phyloP scores from a whole-genome alignment of 1,140 invertebrate species.

The Polypedilum pembai region DNA sequence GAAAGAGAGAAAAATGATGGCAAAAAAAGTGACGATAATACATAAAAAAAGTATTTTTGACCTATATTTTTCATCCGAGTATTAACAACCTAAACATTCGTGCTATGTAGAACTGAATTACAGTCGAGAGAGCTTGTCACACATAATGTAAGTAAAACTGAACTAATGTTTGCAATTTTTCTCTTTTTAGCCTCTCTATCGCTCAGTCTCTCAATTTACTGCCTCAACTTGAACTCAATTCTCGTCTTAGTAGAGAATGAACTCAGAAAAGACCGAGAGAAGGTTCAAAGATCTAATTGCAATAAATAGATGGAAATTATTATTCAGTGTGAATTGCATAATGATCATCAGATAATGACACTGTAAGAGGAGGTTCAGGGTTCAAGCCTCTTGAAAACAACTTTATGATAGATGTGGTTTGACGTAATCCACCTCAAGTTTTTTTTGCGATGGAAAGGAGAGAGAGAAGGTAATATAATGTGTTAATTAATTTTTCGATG shows the following conservation, averaged over 20 bases:
- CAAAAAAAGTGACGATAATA: constrained; percentile 6
- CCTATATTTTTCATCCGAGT: background rate
- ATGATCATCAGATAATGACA: background rate
- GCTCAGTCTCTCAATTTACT: background rate
- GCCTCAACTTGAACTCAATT: constrained; percentile 5
- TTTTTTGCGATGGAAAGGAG: too few relatives aligned
- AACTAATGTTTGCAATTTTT: too few relatives aligned
- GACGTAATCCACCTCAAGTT: too few relatives aligned
- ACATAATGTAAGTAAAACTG: background rate
- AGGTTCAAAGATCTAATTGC: constrained; percentile 17
- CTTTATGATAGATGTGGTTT: too few relatives aligned
- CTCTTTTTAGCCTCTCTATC: too few relatives aligned
- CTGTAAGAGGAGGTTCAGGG: too few relatives aligned
- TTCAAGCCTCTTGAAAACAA: too few relatives aligned
- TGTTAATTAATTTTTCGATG: too few relatives aligned
- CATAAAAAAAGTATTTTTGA: background rate
- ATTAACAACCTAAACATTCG: background rate
- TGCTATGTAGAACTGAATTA: constrained; percentile 7
- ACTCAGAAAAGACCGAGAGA: background rate
- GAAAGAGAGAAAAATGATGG: background rate
- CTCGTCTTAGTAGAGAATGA: background rate
- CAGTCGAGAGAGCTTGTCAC: background rate
- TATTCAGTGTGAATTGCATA: constrained; percentile 6
- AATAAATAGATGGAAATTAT: background rate
- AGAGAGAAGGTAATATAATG: too few relatives aligned